Evolutionary conservation across 2,888 invertebrate species (phyloP).

Genomic region (Cerceris ruficornis): DNA sequence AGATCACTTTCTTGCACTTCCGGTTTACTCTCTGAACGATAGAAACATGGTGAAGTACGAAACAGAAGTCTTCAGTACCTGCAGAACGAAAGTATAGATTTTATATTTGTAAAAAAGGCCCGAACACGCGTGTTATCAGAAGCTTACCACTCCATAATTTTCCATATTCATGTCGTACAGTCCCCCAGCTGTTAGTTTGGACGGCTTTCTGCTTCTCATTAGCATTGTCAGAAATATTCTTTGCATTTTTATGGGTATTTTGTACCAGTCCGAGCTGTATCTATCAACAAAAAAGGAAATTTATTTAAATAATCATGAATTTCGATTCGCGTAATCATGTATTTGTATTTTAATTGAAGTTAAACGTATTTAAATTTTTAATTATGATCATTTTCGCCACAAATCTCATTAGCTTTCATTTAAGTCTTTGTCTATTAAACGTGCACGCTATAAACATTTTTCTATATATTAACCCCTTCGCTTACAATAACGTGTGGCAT

Average conservation of each 20-base stretch:
- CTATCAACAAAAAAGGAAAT: not conserved
- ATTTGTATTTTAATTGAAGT: too few relatives aligned
- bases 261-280: conserved; percentile 30
- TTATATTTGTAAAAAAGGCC: not conserved
- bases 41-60: conserved; percentile 51
- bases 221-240: conserved; percentile 19
- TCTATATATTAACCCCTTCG: too few relatives aligned
- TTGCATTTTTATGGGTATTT: conserved; percentile 27
- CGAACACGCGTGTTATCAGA: not conserved
- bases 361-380: too few relatives aligned
- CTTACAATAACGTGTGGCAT: too few relatives aligned
- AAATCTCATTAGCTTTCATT: too few relatives aligned
- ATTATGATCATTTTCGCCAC: too few relatives aligned
- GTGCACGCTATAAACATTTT: too few relatives aligned
- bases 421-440: too few relatives aligned
- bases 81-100: conserved; percentile 11
- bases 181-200: conserved; percentile 35
- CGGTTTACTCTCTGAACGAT: conserved; percentile 26
- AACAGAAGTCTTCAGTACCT: conserved; percentile 48
- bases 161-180: conserved; percentile 29
- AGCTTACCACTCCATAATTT: conserved; percentile 31
- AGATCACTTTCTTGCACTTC: too few relatives aligned
- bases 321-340: too few relatives aligned
- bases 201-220: conserved; percentile 9
- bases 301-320: too few relatives aligned